Evolutionary conservation across 2,113 vertebrate species (phyloP), one percentile per base, ranked within the genome.

Genomic region (Bucco capensis): DNA sequence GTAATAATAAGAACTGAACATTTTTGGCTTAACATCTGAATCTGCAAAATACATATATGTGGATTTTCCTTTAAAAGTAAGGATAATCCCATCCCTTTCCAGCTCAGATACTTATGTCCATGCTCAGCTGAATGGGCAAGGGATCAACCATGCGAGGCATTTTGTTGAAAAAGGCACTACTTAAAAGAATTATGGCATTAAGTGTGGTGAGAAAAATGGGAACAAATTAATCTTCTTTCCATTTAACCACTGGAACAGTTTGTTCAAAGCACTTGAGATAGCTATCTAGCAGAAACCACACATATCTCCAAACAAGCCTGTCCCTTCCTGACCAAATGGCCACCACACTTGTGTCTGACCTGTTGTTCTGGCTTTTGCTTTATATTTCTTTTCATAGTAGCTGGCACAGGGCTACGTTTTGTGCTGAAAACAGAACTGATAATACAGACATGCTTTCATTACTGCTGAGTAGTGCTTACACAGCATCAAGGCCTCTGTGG

Each of bases 301-400:
- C 0, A 0, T 1, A 35, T 15, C 40, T 46, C 37, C 33, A 47
- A 37, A 46, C 1, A 12, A 76, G 31, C 5, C 8, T 1, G 1
- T 8, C 15, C 51, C 11, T 5, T 10, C 19, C 4, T 5, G 8
- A 25, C 1, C 12, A 31, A 22, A 18, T 0, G 9, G 38, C 14
- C 51, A 21, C 23, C 23, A 17, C 1, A 2, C 10, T 5, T 8
- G 1, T 8, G 1, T 17, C 13, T n/a, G 10, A 11, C 6, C 14
- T 5, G 3, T 9, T 24, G 14, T 65, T 28, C 28, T 44, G 9
- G 16, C 17, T 37, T 61, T 37, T 35, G 30, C 30, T 44, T 13
- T 4, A 12, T n/a, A 24, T 17, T 46, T 66, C 44, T n/a, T 14
- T 46, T 66, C 42, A 33, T 17, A n/a, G 22, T 66, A 66, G 42